Evolutionary conservation across 1,140 invertebrate species (phyloP).

Genomic region (Bathynomus jamesi): DNA sequence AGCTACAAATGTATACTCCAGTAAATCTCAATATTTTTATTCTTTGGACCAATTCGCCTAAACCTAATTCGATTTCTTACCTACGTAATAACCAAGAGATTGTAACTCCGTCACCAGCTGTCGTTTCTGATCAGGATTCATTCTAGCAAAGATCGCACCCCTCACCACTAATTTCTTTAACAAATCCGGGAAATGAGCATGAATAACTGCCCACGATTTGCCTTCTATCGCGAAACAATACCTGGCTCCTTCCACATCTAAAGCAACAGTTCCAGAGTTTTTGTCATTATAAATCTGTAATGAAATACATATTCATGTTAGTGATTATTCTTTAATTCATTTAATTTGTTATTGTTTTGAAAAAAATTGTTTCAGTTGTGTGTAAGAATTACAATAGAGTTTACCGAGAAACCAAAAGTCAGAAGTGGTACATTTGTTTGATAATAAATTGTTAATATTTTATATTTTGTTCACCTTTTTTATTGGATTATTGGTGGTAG

Average conservation of each 20-base stretch:
- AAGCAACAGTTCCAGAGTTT: no score
- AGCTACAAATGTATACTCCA: not conserved
- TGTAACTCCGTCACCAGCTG: conserved; percentile 79
- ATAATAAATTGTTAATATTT: no score
- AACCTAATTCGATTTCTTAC: conserved; percentile 43
- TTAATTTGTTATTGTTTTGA: no score
- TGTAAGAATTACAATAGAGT: no score
- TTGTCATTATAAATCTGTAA: no score
- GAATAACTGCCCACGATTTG: conserved; percentile 60
- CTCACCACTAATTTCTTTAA: conserved; percentile 58
- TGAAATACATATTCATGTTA: no score
- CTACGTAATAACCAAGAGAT: conserved; percentile 68
- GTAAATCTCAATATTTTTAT: not conserved
- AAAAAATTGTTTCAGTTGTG: no score
- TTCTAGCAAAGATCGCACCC: conserved; percentile 84
- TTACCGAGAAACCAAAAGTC: no score
- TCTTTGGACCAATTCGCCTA: not conserved
- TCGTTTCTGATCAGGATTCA: conserved; percentile 93
- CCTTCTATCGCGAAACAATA: conserved; percentile 61
- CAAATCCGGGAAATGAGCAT: conserved; percentile 59
- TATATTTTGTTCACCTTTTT: no score
- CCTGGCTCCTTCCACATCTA: conserved; percentile 12
- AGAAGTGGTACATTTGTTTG: no score
- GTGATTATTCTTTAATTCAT: no score
- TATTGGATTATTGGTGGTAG: not conserved